Conservation (phyloP, 2,113 vertebrate species). For the Actenoides hombroni region DNA sequence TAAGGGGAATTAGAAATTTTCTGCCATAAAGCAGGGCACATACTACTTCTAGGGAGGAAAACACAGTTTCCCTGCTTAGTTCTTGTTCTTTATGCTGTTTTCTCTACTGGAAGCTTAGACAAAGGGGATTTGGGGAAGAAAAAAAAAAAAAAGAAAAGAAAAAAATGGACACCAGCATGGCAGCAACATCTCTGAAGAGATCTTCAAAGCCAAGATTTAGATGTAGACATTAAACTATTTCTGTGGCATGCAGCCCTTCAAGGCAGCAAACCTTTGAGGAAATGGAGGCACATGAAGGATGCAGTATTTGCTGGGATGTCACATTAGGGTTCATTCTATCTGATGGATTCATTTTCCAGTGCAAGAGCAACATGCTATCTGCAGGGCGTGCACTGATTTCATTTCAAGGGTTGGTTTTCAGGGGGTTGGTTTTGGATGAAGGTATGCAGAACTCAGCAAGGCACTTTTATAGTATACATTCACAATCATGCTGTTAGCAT, state of each 20-base stretch:
- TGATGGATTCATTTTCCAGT: background rate
- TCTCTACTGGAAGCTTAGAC: background rate
- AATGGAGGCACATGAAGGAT: background rate
- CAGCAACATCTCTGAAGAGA: background rate
- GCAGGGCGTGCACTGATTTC: rapidly evolving
- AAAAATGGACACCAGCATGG: background rate
- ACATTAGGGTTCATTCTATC: background rate
- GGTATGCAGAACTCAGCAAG: background rate
- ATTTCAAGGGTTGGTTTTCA: background rate
- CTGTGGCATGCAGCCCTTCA: background rate
- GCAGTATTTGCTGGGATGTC: background rate
- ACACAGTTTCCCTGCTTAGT: background rate
- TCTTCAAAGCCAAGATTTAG: background rate
- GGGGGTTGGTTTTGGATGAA: background rate
- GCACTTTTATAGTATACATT: background rate
- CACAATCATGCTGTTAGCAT: background rate
- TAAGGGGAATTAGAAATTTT: background rate
- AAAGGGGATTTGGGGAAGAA: background rate
- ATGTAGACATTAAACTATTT: background rate
- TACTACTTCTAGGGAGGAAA: background rate
- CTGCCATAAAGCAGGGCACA: background rate
- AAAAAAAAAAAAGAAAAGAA: background rate
- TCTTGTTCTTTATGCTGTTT: background rate
- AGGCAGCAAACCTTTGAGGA: background rate
- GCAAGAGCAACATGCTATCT: background rate